Evolutionary conservation across 1,140 invertebrate genomes (phyloP).

Genomic region (Trichonephila clavipes): DNA sequence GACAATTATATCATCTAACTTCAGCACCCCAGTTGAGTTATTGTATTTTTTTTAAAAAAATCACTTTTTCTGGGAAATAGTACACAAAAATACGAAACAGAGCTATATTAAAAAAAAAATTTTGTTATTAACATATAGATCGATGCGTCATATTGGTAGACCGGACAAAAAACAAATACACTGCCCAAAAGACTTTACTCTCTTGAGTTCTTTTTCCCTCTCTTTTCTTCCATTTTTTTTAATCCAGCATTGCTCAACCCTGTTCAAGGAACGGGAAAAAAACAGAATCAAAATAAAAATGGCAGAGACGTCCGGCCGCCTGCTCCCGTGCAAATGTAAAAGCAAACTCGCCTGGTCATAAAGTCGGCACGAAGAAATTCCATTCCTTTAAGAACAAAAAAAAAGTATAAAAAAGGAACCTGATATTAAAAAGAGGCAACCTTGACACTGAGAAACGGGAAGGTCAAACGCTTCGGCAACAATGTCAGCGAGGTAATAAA

Average conservation of each 20-base stretch:
- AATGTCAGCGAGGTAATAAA: slow-evolving; percentile 74
- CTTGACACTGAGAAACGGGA: slow-evolving; percentile 74
- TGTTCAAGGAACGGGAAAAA: neutral
- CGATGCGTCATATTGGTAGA: neutral
- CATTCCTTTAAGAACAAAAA: slow-evolving; percentile 30
- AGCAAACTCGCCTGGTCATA: slow-evolving; percentile 28
- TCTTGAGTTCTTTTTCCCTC: neutral
- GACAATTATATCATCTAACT: too few relatives aligned
- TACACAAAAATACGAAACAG: too few relatives aligned
- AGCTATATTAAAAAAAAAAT: too few relatives aligned
- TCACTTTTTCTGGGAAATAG: too few relatives aligned
- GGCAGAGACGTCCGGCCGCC: neutral
- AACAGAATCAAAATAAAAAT: slow-evolving; percentile 29
- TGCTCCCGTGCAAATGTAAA: slow-evolving; percentile 37
- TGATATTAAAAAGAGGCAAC: slow-evolving; percentile 59
- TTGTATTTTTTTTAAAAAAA: too few relatives aligned
- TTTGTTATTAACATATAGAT: too few relatives aligned
- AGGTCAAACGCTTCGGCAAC: slow-evolving; percentile 72
- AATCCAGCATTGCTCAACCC: neutral
- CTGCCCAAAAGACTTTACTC: neutral
- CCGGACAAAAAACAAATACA: neutral
- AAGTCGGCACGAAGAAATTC: slow-evolving; percentile 35
- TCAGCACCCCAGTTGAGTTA: too few relatives aligned
- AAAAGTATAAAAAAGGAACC: slow-evolving; percentile 11
- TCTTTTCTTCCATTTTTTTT: neutral